Evolutionary conservation across 1,140 invertebrate genomes (phyloP).

Genomic region (Apocrypta bakeri): DNA sequence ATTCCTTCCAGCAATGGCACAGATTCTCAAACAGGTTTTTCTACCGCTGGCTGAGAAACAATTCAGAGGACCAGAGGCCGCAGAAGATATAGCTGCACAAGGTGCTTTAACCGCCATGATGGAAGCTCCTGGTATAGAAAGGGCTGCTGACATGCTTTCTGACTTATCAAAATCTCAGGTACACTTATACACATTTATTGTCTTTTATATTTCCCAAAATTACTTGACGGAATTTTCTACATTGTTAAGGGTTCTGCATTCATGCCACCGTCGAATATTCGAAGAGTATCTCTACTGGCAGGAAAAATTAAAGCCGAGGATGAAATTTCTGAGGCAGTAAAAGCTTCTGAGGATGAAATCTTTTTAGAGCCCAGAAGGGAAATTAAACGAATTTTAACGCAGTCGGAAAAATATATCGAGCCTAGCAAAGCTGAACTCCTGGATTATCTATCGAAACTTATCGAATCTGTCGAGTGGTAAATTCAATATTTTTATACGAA

Average conservation of each 20-base stretch:
- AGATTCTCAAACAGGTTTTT: conserved; percentile 73
- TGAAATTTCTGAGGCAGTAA: neutral
- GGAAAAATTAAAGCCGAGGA: conserved; percentile 58
- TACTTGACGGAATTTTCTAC: neutral
- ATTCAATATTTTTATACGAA: conserved; percentile 2
- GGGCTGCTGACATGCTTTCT: conserved; percentile 46
- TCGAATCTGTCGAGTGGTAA: conserved; percentile 63
- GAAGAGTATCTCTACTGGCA: conserved; percentile 73
- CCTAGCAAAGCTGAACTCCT: conserved; percentile 61
- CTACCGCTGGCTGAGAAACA: conserved; percentile 74
- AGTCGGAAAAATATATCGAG: neutral
- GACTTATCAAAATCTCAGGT: conserved; percentile 54
- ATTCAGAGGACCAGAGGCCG: conserved; percentile 62
- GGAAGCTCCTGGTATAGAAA: conserved; percentile 42
- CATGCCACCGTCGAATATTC: conserved; percentile 76
- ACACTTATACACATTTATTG: neutral
- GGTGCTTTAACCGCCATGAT: conserved; percentile 10
- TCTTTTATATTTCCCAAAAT: too few relatives aligned
- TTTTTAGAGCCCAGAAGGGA: conserved; percentile 61
- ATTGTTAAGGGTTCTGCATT: conserved; percentile 63
- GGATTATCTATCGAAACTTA: conserved; percentile 64
- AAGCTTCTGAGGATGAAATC: neutral
- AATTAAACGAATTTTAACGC: neutral
- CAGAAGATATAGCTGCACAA: conserved; percentile 11
- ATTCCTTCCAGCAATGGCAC: conserved; percentile 75